Conservation (phyloP, 2,888 invertebrate genomes). For the Drosophila borealis region DNA sequence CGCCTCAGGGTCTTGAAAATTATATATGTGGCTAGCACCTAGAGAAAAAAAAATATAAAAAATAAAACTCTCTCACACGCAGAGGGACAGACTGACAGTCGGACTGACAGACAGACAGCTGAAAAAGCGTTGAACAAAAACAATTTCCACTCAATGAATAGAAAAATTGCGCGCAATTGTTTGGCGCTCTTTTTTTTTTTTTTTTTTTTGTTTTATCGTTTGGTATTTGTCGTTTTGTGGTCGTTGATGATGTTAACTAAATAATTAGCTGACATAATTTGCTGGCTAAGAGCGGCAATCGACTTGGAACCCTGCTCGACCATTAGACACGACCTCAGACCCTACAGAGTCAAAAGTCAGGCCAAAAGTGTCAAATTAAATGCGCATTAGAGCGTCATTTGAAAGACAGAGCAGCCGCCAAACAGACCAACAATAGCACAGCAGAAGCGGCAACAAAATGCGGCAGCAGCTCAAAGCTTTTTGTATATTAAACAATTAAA, state of each 20-base stretch:
- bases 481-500: conserved; percentile 73
- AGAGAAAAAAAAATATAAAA: conserved; percentile 23
- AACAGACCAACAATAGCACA: conserved; percentile 26
- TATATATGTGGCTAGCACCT: conserved; percentile 68
- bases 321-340: conserved; percentile 71
- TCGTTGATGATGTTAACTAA: conserved; percentile 73
- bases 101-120: conserved; percentile 13
- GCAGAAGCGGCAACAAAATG: conserved; percentile 25
- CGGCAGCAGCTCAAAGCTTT: conserved; percentile 44
- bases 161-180: conserved; percentile 79
- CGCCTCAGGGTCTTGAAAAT: conserved; percentile 80
- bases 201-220: conserved; percentile 20
- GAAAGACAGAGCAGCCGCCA: conserved; percentile 37
- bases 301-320: conserved; percentile 31
- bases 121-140: conserved; percentile 55
- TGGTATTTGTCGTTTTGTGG: conserved; percentile 33
- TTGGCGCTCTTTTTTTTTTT: conserved; percentile 44
- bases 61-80: not conserved
- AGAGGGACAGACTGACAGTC: not conserved
- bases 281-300: conserved; percentile 65
- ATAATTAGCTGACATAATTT: conserved; percentile 79
- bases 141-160: conserved; percentile 80
- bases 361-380: conserved; percentile 80
- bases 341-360: conserved; percentile 66
- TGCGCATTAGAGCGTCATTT: conserved; percentile 79